Percentiles rank a stretch among this genome's conserved stretches.
Evolutionary conservation across 2,113 vertebrate species (phyloP).

Genomic region (Sakesphorus luctuosus): DNA sequence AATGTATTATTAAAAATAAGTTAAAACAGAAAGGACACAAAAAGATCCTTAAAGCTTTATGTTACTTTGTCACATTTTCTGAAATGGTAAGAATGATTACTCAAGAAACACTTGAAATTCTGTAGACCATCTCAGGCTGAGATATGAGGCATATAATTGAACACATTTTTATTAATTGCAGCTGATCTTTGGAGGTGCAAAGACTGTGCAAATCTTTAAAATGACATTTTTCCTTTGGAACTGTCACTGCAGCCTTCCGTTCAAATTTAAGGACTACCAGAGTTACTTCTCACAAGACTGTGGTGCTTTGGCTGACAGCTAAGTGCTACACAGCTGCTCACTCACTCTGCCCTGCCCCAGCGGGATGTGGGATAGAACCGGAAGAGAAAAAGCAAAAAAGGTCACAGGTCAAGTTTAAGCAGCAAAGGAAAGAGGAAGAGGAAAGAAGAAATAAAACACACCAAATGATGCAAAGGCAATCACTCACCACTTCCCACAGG

Average conservation of each 20-base stretch:
- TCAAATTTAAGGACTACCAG: not conserved
- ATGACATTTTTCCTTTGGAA: not conserved
- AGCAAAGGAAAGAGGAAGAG: not conserved
- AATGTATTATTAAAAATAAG: not conserved
- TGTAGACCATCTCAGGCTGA: not conserved
- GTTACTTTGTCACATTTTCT: not conserved
- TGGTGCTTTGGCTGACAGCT: not conserved
- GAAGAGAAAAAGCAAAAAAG: not conserved
- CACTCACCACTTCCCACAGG: not conserved
- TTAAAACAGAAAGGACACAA: not conserved
- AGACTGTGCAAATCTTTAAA: not conserved
- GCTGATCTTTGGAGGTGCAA: not conserved
- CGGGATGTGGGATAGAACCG: not conserved
- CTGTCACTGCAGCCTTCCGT: not conserved
- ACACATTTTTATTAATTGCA: not conserved
- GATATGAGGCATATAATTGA: not conserved
- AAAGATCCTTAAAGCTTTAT: not conserved
- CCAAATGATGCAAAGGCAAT: not conserved
- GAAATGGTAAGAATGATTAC: not conserved
- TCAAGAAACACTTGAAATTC: not conserved
- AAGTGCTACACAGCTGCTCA: not conserved
- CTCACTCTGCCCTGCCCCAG: not conserved
- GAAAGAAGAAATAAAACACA: conserved; percentile 12
- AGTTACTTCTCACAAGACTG: not conserved
- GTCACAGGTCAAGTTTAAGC: not conserved